These are phyloP conservation scores for Cecropterus lyciades DNA, from an alignment of 1,140 invertebrate genomes.

Conservation along the genomic window DNA sequence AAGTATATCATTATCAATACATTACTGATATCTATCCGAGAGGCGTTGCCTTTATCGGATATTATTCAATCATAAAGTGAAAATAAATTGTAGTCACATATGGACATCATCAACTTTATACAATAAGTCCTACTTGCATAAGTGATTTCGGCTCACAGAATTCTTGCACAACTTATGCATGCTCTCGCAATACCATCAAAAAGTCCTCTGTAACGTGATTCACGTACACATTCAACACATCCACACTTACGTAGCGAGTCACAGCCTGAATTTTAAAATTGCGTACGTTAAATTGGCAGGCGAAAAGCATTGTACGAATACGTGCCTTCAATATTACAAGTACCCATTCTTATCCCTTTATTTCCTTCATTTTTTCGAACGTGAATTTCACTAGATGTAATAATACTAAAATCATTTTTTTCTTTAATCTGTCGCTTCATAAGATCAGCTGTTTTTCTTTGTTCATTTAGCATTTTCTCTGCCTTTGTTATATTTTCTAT, in stretches of 20 bases:
- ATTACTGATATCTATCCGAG: too few relatives aligned
- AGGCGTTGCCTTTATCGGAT: too few relatives aligned
- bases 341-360: neutral
- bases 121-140: neutral
- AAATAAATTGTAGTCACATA: neutral
- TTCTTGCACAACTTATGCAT: slow-evolving; percentile 2
- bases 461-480: slow-evolving; percentile 7
- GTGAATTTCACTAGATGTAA: slow-evolving; percentile 4
- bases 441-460: slow-evolving; percentile 7
- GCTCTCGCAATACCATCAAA: neutral
- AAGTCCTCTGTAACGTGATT: slow-evolving; percentile 1
- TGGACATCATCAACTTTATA: neutral
- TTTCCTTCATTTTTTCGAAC: neutral
- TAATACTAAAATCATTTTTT: neutral
- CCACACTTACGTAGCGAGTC: slow-evolving; percentile 5
- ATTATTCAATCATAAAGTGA: too few relatives aligned
- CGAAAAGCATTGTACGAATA: neutral
- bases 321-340: slow-evolving; percentile 11
- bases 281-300: slow-evolving; percentile 9
- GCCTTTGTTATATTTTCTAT: slow-evolving; percentile 6
- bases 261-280: slow-evolving; percentile 16
- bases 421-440: slow-evolving; percentile 3
- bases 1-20: too few relatives aligned
- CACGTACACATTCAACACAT: slow-evolving; percentile 12
- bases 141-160: neutral